Percentiles rank a stretch among this genome's conserved stretches.
phyloP scores from a whole-genome alignment of 2,797 vertebrate species.

The Todus mexicanus region DNA sequence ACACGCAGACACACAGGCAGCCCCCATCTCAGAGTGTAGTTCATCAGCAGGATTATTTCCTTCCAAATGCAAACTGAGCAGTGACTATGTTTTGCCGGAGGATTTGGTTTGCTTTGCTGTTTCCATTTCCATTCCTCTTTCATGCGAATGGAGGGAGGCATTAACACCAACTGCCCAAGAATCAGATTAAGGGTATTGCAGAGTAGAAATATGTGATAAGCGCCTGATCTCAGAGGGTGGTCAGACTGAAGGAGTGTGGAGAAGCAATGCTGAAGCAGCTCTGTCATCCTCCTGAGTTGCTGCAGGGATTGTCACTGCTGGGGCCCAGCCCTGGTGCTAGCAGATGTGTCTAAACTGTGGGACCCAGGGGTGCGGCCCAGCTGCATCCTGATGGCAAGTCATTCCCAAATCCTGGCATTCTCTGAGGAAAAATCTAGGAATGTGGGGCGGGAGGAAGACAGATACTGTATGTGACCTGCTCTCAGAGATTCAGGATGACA shows the following conservation, averaged over 20 bases:
- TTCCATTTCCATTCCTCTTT: not conserved
- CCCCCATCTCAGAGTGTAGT: not conserved
- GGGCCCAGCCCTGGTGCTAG: not conserved
- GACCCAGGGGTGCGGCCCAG: not conserved
- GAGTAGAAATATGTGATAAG: not conserved
- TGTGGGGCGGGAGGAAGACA: not conserved
- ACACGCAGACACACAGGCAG: not conserved
- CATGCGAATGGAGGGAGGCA: not conserved
- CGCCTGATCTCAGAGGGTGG: not conserved
- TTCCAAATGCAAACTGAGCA: not conserved
- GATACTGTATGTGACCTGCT: not conserved
- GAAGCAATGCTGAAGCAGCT: not conserved
- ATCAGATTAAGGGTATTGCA: not conserved
- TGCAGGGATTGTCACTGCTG: accelerated
- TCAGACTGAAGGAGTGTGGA: not conserved
- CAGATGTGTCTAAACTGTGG: not conserved
- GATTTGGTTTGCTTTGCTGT: not conserved
- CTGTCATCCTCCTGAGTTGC: not conserved
- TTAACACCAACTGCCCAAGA: not conserved
- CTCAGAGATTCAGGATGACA: not conserved
- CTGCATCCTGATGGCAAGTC: not conserved
- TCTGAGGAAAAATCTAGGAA: not conserved
- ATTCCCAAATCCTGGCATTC: not conserved
- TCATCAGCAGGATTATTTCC: conserved; percentile 1
- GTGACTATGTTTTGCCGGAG: not conserved